Evolutionary conservation across 1,140 invertebrate genomes (phyloP), one percentile per base, ranked within the genome.

Genomic region (Pseudomyrmex sp.): DNA sequence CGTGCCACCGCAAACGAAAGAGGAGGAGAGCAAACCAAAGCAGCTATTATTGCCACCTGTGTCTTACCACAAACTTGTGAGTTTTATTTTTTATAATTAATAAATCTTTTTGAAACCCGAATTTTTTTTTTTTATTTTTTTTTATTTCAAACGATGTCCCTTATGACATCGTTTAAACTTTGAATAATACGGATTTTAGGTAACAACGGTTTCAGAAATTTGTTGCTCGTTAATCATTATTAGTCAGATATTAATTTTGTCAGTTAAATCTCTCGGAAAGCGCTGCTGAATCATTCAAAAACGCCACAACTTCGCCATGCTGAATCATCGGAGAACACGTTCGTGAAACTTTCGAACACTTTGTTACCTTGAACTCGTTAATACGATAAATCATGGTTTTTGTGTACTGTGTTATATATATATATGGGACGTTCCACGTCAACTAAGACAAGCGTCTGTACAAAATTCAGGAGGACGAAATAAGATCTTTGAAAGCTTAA

Each of bases 51-150:
- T 93, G 73, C 91, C 91, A 69, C 93, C 93, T 56, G 93, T 94
- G 90, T 91, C 93, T 91, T 94, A 94, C 83, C 90, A 89, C 84
- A 93, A 90, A 91, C 92, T 94, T 80, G 93, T 94, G 88, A 94
- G 93, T 91, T 61, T 85, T 87, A 46, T 10, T 26, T 8, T 4
- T 13, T 46, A 75, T 76, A 76, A 83, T 83, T 85, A 70, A 83
- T 83, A n/a, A 76, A 13, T 9, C 12, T 44, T 15, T 23, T 50
- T n/a, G 54, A 10, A 10, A 35, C 0, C 35, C 35, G 0, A 7
- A 35, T 35, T 35, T 35, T 35, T 35, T 35, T 35, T 35, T 35
- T 15, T 13, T 8, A 35, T 70, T 13, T 9, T 58, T 18, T 18
- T 18, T 18, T 18, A 18, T 2, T 18, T 35, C 15, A 44, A 10